Evolutionary conservation across 2,797 vertebrate species (phyloP), one percentile per base, ranked within the genome.

Genomic region (Cirrhinus mrigala): DNA sequence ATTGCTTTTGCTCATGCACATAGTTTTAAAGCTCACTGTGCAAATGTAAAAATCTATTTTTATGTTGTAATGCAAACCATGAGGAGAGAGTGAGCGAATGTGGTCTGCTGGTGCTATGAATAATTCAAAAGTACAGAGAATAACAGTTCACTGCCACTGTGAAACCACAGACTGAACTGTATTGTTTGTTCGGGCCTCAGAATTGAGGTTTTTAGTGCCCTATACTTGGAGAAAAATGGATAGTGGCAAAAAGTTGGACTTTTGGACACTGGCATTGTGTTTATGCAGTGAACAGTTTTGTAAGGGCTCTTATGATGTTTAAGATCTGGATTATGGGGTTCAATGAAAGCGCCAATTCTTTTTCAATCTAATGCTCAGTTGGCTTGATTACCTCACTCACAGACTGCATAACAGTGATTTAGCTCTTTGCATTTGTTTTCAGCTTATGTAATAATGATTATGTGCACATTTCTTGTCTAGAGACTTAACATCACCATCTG

Each of bases 41-140:
- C 44, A 46, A 46, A 46, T 46, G 44, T 46, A 24, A 62, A 62
- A 62, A 2, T 15, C 16, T 80, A 2, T 12, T 56, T 68, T 54
- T 52, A 24, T 77, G 24, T 24, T 70, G 50, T 37, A n/a, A 52
- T 18, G 8, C 29, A 16, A 54, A 81, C n/a, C 20, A n/a, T 54
- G 15, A 81, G n/a, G 29, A 54, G 44, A 78, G 68, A 29, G 29
- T 18, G 29, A 75, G 37, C 16, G 15, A 64, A 52, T 76, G 54
- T 66, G 29, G 27, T 66, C 62, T 56, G 71, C 48, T 81, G 70
- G 48, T 29, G 44, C 12, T 77, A 73, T 87, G 56, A 89, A 89
- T 89, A 86, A 86, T 87, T 87, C 58, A 87, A 64, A 78, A 37
- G 15, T 33, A 24, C 78, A 71, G 79, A 71, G 46, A 86, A 84